Evolutionary conservation across 2,888 invertebrate species (phyloP).

Genomic region (Meiosimyza decipiens): DNA sequence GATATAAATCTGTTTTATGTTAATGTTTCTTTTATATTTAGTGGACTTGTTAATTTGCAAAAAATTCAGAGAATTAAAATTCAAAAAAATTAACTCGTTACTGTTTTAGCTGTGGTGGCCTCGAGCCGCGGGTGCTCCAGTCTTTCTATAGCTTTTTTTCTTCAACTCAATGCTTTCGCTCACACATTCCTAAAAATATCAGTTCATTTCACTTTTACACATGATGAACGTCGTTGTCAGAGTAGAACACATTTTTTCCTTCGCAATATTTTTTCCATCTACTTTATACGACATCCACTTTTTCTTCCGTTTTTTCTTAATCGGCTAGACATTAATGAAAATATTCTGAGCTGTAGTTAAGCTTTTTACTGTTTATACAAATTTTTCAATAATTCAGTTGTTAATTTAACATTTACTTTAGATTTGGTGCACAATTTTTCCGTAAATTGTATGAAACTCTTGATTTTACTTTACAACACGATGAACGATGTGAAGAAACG

Average conservation of each 20-base stretch:
- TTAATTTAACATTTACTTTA: conserved; percentile 31
- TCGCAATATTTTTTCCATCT: conserved; percentile 39
- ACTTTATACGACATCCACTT: conserved; percentile 46
- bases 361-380: conserved; percentile 27
- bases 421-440: conserved; percentile 36
- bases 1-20: background rate
- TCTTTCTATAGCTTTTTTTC: conserved; percentile 41
- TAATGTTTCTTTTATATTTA: background rate
- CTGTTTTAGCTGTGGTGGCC: conserved; percentile 36
- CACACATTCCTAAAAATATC: conserved; percentile 27
- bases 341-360: conserved; percentile 12
- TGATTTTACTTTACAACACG: conserved; percentile 43
- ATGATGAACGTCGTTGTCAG: conserved; percentile 2
- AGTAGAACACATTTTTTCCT: conserved; percentile 39
- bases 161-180: conserved; percentile 42
- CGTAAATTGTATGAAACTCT: conserved; percentile 38
- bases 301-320: conserved; percentile 38
- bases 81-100: conserved; percentile 39
- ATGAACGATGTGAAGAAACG: conserved; percentile 47
- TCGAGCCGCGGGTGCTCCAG: conserved; percentile 39
- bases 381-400: conserved; percentile 16
- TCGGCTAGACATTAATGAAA: conserved; percentile 27
- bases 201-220: conserved; percentile 32
- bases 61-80: conserved; percentile 1
- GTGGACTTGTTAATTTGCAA: conserved; percentile 29